These are phyloP conservation scores for Sakesphorus luctuosus DNA, from an alignment of 2,113 vertebrate species.

Conservation along the genomic window DNA sequence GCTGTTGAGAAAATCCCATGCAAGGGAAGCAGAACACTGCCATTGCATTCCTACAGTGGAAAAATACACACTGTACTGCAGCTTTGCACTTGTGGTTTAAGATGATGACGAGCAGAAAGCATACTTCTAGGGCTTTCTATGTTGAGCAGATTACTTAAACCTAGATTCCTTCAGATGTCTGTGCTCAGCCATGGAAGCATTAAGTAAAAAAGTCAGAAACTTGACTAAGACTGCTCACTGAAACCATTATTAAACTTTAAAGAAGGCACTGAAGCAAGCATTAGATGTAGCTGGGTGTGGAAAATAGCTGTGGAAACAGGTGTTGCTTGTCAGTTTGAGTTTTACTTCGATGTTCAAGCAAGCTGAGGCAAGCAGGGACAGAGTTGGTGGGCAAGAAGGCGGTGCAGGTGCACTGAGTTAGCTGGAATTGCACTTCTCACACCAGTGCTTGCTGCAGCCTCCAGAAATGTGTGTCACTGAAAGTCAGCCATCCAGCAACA, in stretches of 20 bases:
- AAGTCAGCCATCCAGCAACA: not conserved
- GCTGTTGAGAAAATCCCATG: not conserved
- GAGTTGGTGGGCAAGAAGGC: not conserved
- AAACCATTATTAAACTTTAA: slow-evolving; percentile 39
- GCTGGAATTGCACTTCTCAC: not conserved
- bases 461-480: fast-evolving
- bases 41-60: not conserved
- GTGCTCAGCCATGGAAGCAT: not conserved
- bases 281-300: slow-evolving; percentile 28
- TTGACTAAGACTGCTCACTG: not conserved
- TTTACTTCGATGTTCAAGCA: not conserved
- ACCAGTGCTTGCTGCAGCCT: fast-evolving
- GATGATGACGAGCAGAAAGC: not conserved
- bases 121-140: not conserved
- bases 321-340: slow-evolving; percentile 46
- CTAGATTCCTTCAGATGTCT: slow-evolving; percentile 3
- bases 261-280: slow-evolving; percentile 31
- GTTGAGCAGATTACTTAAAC: slow-evolving; percentile 26
- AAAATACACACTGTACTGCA: not conserved
- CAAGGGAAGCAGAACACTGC: not conserved
- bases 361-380: not conserved
- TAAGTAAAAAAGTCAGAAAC: slow-evolving; percentile 30
- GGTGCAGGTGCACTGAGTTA: not conserved
- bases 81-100: not conserved
- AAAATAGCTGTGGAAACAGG: slow-evolving; percentile 44